phyloP scores from a whole-genome alignment of 1,140 invertebrate species.

The Hylaeus volcanicus region DNA sequence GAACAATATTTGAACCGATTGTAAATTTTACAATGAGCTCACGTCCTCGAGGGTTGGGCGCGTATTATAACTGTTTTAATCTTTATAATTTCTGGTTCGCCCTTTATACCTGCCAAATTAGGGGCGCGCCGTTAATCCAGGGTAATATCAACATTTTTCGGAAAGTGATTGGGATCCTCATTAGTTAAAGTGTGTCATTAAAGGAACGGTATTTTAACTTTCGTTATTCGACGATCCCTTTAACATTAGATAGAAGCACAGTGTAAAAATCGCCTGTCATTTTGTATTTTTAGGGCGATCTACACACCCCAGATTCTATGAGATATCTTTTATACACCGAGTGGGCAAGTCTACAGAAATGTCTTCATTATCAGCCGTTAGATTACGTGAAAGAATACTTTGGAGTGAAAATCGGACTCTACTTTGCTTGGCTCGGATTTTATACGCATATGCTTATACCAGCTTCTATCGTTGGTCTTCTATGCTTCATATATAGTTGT shows the following conservation, averaged over 20 bases:
- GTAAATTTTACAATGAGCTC: background rate
- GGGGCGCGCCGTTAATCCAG: background rate
- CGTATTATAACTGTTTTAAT: background rate
- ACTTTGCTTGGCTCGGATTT: conserved; percentile 98
- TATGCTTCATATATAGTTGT: conserved; percentile 91
- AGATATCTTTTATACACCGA: conserved; percentile 90
- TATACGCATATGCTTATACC: conserved; percentile 97
- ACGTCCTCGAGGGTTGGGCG: background rate
- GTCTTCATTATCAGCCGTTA: conserved; percentile 92
- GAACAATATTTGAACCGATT: background rate
- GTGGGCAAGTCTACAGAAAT: conserved; percentile 91
- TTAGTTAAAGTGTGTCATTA: background rate
- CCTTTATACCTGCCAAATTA: conserved; percentile 12
- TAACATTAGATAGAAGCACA: background rate
- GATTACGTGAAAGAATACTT: conserved; percentile 95
- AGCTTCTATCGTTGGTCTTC: conserved; percentile 90
- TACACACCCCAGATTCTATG: conserved; percentile 85
- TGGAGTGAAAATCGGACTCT: conserved; percentile 95
- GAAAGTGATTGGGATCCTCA: background rate
- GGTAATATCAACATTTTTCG: background rate
- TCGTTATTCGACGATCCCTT: background rate
- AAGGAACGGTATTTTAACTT: background rate
- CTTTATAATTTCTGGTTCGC: background rate
- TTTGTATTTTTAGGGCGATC: conserved; percentile 83
- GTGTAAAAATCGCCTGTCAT: background rate